phyloP scores from a whole-genome alignment of 2,797 vertebrate species.

The Helarctos malayanus region DNA sequence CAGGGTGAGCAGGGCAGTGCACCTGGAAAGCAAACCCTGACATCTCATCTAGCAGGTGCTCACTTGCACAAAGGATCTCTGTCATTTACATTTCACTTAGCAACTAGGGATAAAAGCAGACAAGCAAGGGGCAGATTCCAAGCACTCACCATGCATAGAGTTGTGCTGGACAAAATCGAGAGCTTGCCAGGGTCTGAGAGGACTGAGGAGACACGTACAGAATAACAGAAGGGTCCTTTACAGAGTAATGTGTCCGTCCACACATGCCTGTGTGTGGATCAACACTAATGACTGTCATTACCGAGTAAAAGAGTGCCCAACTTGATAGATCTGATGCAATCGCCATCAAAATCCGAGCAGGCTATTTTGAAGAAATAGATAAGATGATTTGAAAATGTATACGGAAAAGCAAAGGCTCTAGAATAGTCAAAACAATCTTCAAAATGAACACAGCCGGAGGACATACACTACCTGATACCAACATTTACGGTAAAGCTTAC shows the following conservation, averaged over 20 bases:
- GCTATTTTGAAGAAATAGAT: background rate
- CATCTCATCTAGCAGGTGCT: background rate
- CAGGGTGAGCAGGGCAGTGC: background rate
- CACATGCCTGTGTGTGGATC: background rate
- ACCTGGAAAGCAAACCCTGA: constrained; percentile 19
- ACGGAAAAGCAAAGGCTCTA: constrained; percentile 3
- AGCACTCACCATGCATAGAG: background rate
- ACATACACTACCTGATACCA: background rate
- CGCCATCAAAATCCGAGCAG: background rate
- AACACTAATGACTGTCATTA: too few relatives aligned
- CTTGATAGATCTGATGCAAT: background rate
- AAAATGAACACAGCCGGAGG: background rate
- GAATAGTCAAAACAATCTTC: background rate
- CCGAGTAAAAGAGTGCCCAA: background rate
- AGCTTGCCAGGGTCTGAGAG: background rate
- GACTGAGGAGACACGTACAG: background rate
- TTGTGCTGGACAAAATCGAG: background rate
- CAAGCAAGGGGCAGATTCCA: background rate
- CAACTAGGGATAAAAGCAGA: constrained; percentile 32
- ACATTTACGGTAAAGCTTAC: background rate
- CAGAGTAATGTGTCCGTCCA: background rate
- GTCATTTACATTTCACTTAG: background rate
- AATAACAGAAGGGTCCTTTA: background rate
- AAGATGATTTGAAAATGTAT: constrained; percentile 31
- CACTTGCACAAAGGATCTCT: background rate